Evolutionary conservation across 2,113 vertebrate genomes (phyloP), one percentile per base, ranked within the genome.

Genomic region (Bufo gargarizans): DNA sequence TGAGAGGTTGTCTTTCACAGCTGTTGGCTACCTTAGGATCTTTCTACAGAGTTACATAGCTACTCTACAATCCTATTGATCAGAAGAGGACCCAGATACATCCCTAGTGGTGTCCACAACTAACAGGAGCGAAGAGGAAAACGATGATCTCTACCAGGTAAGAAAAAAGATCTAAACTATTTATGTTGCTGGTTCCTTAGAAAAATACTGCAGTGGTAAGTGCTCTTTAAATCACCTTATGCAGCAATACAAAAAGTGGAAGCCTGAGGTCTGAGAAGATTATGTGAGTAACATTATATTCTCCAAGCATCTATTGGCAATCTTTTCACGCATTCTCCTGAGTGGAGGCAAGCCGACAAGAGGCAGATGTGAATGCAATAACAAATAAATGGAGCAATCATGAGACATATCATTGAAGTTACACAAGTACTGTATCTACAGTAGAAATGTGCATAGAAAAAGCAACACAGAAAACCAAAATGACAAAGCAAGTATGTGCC

Each of bases 401-500:
- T 19, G 47, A 77, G 33, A 77, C 20, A n/a, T 53, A 77, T 53
- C 8, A 11, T 9, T 49, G 50, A 77, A 49, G 76, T 2, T 19
- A 49, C 16, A 49, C 33, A 77, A 8, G 13, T 10, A 58, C 7
- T 19, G 16, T 59, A 59, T 20, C 59, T 11, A 71, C 67, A 71
- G 67, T 43, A 59, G n/a, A 56, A 59, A 79, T 56, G n/a, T 81
- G 22, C 13, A 58, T 59, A 58, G 13, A 58, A 33, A 43, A 81
- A 59, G 16, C 49, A 56, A 22, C 67, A 58, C 16, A 85, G 14
- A 71, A 55, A 72, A 33, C 11, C n/a, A 22, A 49, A 58, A 43
- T 85, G 16, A 85, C 50, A 85, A 69, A 72, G 67, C n/a, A 56
- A 69, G 83, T 58, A 58, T 14, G 69, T 72, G 67, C 11, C 47